phyloP scores from a whole-genome alignment of 2,113 vertebrate species.

The Chamaea fasciata region DNA sequence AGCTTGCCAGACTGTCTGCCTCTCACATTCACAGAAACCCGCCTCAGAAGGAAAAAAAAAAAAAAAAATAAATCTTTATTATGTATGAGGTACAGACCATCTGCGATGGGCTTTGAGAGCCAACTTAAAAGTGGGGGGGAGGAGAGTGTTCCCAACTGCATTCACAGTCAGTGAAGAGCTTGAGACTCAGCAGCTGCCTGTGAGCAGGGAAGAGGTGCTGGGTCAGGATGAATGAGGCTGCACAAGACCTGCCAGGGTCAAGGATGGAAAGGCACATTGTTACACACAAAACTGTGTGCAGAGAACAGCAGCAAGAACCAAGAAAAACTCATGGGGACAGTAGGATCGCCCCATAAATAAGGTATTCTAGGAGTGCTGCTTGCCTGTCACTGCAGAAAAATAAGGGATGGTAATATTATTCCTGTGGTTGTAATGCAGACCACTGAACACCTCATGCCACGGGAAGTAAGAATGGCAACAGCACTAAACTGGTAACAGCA shows the following conservation, averaged over 20 bases:
- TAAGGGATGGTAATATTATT: not conserved
- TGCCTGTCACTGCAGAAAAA: not conserved
- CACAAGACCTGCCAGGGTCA: not conserved
- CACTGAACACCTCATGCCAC: not conserved
- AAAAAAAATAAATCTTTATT: not conserved
- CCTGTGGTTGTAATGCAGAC: not conserved
- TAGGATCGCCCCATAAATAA: not conserved
- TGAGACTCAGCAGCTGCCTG: not conserved
- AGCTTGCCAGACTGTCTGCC: slow-evolving; percentile 19
- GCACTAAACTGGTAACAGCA: not conserved
- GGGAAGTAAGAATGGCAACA: not conserved
- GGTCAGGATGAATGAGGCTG: not conserved
- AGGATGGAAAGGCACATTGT: not conserved
- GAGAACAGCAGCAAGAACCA: not conserved
- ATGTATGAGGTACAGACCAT: slow-evolving; percentile 49
- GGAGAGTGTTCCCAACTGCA: not conserved
- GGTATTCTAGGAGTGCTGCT: not conserved
- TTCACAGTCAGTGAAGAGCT: not conserved
- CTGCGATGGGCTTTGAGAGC: not conserved
- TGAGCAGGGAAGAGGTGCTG: not conserved
- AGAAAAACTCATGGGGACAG: not conserved
- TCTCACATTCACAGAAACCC: not conserved
- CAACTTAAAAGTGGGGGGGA: not conserved
- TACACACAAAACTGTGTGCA: not conserved
- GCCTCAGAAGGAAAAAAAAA: not conserved